Conservation (phyloP, 2,888 invertebrate genomes). For the Leucoptera coffeella region DNA sequence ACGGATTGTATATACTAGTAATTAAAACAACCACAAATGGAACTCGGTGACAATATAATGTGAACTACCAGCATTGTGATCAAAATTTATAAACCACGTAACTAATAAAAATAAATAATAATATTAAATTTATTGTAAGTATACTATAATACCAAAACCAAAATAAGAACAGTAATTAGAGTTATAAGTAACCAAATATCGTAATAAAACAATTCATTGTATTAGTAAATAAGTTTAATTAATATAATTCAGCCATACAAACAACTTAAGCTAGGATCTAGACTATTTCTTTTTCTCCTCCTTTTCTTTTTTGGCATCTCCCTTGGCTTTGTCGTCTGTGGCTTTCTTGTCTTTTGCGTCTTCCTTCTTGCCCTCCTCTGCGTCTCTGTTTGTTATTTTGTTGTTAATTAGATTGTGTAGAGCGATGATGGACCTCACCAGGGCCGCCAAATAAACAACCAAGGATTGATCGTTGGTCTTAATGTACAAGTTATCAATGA, state of each 20-base stretch:
- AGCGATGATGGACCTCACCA: constrained; percentile 95
- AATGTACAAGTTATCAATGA: constrained; percentile 92
- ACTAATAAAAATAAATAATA: no score
- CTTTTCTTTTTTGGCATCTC: constrained; percentile 54
- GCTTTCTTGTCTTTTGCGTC: constrained; percentile 68
- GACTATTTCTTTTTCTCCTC: constrained; percentile 56
- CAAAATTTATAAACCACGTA: no score
- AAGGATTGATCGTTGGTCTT: constrained; percentile 99
- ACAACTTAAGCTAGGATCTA: constrained; percentile 34
- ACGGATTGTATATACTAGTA: no score
- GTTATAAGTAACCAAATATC: no score
- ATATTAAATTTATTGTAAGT: no score
- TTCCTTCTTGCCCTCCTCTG: constrained; percentile 78
- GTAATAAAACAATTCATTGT: constrained; percentile 8
- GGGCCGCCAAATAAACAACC: constrained; percentile 94
- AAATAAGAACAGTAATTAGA: no score
- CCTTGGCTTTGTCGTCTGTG: constrained; percentile 63
- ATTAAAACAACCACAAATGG: no score
- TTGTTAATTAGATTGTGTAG: constrained; percentile 99
- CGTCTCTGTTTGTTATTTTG: constrained; percentile 89
- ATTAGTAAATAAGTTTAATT: constrained; percentile 43
- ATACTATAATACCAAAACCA: no score
- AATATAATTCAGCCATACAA: constrained; percentile 39
- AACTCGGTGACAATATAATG: no score
- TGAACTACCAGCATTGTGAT: no score